phyloP scores from a whole-genome alignment of 1,140 invertebrate genomes.

The Aricia agestis region DNA sequence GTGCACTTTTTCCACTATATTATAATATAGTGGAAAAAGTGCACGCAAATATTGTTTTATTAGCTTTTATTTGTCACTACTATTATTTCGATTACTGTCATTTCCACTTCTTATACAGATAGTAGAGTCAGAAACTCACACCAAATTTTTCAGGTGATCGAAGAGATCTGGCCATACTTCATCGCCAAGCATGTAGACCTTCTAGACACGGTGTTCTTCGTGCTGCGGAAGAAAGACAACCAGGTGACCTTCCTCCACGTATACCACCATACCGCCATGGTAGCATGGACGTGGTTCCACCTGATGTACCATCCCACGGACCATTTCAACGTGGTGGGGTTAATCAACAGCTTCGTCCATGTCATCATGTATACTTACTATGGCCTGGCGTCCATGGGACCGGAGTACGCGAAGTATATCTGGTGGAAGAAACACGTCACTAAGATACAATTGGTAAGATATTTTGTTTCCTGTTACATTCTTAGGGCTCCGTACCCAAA shows the following conservation, averaged over 20 bases:
- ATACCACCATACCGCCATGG: constrained; percentile 88
- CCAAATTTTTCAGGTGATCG: constrained; percentile 42
- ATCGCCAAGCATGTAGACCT: constrained; percentile 61
- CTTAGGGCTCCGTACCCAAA: no score
- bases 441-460: constrained; percentile 89
- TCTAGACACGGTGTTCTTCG: constrained; percentile 61
- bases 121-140: no score
- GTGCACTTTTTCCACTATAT: no score
- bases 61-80: no score
- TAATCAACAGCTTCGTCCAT: constrained; percentile 84
- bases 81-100: no score
- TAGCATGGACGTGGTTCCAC: constrained; percentile 64
- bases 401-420: constrained; percentile 89
- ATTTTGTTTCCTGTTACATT: neutral
- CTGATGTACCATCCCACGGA: constrained; percentile 52
- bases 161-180: constrained; percentile 55
- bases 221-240: constrained; percentile 84
- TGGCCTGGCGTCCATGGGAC: constrained; percentile 90
- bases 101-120: no score
- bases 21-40: no score
- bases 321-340: constrained; percentile 57
- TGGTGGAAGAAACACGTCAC: constrained; percentile 98
- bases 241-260: constrained; percentile 90
- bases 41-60: no score
- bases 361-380: constrained; percentile 95